Evolutionary conservation across 2,113 vertebrate species (phyloP).

Genomic region (Capreolus pygargus): DNA sequence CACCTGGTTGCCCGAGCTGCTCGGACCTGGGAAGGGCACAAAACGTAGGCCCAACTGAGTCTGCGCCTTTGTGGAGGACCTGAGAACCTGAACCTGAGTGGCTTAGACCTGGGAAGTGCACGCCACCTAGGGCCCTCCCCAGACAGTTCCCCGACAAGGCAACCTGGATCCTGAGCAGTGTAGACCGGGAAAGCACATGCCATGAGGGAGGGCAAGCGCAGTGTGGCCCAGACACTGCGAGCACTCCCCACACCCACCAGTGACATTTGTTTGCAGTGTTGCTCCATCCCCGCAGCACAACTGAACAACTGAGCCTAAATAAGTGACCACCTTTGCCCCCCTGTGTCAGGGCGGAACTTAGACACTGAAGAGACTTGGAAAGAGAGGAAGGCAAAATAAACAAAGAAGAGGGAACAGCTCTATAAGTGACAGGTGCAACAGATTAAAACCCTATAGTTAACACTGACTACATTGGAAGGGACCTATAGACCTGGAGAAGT

Average conservation of each 20-base stretch:
- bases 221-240: not conserved
- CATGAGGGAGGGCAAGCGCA: not conserved
- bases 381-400: not conserved
- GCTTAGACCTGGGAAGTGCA: not conserved
- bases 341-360: not conserved
- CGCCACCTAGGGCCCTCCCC: not conserved
- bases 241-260: not conserved
- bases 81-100: not conserved
- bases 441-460: not conserved
- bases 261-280: not conserved
- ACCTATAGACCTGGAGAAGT: not conserved
- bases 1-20: not conserved
- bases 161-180: not conserved
- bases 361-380: not conserved
- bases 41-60: not conserved
- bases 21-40: not conserved
- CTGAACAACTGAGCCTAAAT: not conserved
- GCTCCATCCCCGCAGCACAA: not conserved
- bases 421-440: not conserved
- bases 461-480: not conserved
- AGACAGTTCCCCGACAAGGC: not conserved
- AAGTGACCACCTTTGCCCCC: not conserved
- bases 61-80: not conserved
- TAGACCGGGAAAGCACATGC: not conserved
- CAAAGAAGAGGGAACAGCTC: not conserved